Conservation (phyloP, 2,113 vertebrate genomes). For the Acrocephalus arundinaceus region DNA sequence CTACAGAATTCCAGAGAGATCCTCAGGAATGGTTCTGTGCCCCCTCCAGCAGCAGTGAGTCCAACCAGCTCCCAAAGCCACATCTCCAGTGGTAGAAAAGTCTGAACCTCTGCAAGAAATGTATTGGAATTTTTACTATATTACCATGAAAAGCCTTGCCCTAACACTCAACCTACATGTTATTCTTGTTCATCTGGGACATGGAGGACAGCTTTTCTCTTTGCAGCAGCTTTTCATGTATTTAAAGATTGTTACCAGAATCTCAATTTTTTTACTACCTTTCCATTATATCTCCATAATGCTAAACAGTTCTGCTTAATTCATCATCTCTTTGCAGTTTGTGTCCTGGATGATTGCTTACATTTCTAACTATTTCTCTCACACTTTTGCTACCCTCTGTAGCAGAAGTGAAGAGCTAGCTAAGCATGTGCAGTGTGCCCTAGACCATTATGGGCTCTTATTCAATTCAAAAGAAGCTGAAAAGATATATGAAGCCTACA, state of each 20-base stretch:
- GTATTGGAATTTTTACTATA: neutral
- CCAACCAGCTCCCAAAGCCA: neutral
- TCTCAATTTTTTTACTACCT: neutral
- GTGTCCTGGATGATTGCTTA: neutral
- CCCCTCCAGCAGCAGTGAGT: neutral
- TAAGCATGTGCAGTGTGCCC: neutral
- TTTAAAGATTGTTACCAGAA: neutral
- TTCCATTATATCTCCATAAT: neutral
- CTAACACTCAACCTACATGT: neutral
- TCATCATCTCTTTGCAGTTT: neutral
- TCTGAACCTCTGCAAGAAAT: neutral
- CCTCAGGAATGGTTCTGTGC: neutral
- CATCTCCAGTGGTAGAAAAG: neutral
- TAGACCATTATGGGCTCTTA: neutral
- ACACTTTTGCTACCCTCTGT: neutral
- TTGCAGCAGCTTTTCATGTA: neutral
- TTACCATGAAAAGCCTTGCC: neutral
- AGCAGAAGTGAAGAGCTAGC: neutral
- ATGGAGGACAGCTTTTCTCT: neutral
- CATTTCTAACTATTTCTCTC: neutral
- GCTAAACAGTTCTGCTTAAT: neutral
- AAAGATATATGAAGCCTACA: neutral
- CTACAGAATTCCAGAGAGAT: neutral
- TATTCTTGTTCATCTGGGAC: neutral
- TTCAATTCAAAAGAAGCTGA: neutral